These are phyloP conservation scores for Callionymus lyra DNA, from an alignment of 2,113 vertebrate species.

Conservation along the genomic window DNA sequence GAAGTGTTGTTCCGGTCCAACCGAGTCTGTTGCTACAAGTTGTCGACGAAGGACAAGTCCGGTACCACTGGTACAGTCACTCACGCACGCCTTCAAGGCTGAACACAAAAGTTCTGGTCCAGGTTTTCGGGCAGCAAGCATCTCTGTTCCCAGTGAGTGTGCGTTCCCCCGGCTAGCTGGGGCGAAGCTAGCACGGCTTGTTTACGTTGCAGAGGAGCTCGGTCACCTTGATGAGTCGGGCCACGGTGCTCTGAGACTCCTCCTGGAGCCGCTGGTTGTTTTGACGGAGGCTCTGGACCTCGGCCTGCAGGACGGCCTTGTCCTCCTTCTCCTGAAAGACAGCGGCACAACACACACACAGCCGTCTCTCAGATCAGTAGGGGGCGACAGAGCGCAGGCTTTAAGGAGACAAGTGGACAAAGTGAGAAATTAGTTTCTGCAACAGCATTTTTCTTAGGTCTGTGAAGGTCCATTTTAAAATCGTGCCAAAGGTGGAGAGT, in stretches of 20 bases:
- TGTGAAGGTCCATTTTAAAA: no score
- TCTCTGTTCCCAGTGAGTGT: slow-evolving; percentile 15
- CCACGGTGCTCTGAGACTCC: slow-evolving; percentile 76
- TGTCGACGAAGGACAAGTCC: slow-evolving; percentile 31
- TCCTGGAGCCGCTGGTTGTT: slow-evolving; percentile 80
- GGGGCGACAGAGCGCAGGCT: slow-evolving; percentile 42
- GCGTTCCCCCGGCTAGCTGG: slow-evolving; percentile 4
- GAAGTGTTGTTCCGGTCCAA: slow-evolving; percentile 27
- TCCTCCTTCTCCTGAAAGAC: slow-evolving; percentile 82
- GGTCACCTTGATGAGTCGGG: slow-evolving; percentile 80
- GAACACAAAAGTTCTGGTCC: slow-evolving; percentile 3
- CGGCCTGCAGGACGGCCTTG: slow-evolving; percentile 80
- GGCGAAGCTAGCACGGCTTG: slow-evolving; percentile 67
- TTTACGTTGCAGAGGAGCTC: slow-evolving; percentile 76
- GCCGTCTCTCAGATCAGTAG: slow-evolving; percentile 56
- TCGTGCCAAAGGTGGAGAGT: no score
- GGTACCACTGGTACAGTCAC: slow-evolving; percentile 4
- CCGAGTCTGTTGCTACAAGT: slow-evolving; percentile 42
- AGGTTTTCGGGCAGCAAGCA: slow-evolving; percentile 4
- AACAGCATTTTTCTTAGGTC: no score
- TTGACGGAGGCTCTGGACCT: slow-evolving; percentile 80
- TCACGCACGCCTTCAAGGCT: neutral
- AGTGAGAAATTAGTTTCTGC: neutral
- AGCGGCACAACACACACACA: slow-evolving; percentile 64
- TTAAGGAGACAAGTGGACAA: slow-evolving; percentile 30